Evolutionary conservation across 2,888 invertebrate genomes (phyloP).

Genomic region (Pediacus dermestoides): DNA sequence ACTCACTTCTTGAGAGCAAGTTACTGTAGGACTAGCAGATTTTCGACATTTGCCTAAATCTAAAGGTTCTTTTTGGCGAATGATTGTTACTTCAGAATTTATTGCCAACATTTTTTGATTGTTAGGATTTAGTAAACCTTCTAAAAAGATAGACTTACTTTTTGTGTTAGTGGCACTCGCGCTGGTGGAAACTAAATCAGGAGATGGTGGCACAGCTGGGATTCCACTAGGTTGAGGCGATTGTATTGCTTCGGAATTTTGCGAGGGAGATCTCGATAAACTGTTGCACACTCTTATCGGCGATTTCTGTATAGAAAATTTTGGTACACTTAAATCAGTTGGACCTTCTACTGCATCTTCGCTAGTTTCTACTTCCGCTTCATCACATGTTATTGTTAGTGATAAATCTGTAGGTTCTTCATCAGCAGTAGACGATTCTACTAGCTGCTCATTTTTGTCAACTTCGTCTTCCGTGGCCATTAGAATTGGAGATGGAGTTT

Average conservation of each 20-base stretch:
- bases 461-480: constrained; percentile 16
- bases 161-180: constrained; percentile 33
- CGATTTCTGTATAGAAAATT: constrained; percentile 37
- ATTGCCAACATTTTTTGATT: constrained; percentile 54
- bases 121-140: constrained; percentile 60
- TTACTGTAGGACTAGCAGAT: constrained; percentile 68
- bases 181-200: constrained; percentile 59
- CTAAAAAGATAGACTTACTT: constrained; percentile 56
- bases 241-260: constrained; percentile 69
- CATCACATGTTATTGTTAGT: constrained; percentile 25
- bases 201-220: constrained; percentile 66
- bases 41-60: constrained; percentile 66
- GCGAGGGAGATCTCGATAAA: constrained; percentile 57
- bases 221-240: constrained; percentile 72
- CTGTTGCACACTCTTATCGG: too few species aligned
- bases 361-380: constrained; percentile 33
- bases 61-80: constrained; percentile 61
- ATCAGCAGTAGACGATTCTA: constrained; percentile 19
- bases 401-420: constrained; percentile 43
- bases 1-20: constrained; percentile 70
- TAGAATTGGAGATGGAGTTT: constrained; percentile 7
- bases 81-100: constrained; percentile 55
- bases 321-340: constrained; percentile 59
- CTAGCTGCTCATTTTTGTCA: constrained; percentile 32
- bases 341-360: constrained; percentile 52